Evolutionary conservation across 1,140 invertebrate genomes (phyloP).

Genomic region (Cryptotermes secundus): DNA sequence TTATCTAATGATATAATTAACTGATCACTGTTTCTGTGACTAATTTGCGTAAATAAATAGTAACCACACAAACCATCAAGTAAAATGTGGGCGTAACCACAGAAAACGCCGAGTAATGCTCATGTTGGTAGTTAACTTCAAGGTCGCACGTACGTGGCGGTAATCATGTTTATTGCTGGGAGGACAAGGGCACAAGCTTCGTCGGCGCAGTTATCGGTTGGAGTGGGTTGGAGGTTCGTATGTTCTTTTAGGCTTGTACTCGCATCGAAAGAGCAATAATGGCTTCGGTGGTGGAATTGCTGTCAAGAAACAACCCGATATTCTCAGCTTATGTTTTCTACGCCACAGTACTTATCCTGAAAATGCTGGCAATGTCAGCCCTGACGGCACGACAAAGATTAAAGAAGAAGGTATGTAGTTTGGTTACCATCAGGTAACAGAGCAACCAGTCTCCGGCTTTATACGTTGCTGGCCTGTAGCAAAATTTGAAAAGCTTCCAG

Average conservation of each 20-base stretch:
- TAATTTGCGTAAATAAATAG: too few relatives aligned
- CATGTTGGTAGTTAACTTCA: neutral
- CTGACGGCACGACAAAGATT: conserved; percentile 57
- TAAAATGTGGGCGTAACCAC: neutral
- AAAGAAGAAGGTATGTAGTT: conserved; percentile 57
- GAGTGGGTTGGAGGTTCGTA: too few relatives aligned
- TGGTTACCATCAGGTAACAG: too few relatives aligned
- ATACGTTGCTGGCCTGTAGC: too few relatives aligned
- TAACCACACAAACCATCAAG: too few relatives aligned
- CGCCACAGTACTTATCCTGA: conserved; percentile 57
- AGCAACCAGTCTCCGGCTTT: too few relatives aligned
- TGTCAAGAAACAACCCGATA: conserved; percentile 46
- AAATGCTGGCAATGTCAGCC: conserved; percentile 57
- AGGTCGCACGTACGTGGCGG: neutral
- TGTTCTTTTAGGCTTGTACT: too few relatives aligned
- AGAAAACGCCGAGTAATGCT: neutral
- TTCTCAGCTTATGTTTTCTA: conserved; percentile 59
- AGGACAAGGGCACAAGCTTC: neutral
- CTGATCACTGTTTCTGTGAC: too few relatives aligned
- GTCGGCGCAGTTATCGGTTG: neutral
- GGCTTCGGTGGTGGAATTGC: neutral
- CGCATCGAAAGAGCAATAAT: neutral
- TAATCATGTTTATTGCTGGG: neutral
- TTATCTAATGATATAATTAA: too few relatives aligned
- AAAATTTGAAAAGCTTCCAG: too few relatives aligned